Conservation (phyloP, 2,113 vertebrate species). For the Cebus imitator region DNA sequence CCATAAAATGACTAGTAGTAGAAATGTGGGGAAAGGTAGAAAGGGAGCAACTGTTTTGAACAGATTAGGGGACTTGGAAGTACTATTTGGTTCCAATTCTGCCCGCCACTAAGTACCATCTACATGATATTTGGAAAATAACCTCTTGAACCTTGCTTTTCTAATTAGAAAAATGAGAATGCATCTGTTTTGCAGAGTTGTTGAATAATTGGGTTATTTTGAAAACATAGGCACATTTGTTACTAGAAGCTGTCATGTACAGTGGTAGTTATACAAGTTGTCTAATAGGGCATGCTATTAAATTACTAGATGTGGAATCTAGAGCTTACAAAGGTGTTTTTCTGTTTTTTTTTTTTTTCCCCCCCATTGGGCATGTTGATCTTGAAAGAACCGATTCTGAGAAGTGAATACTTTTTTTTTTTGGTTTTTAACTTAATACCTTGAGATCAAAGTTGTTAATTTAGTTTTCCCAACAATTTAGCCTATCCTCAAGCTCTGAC, state of each 20-base stretch:
- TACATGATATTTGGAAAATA: background rate
- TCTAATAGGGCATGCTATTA: background rate
- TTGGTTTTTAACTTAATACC: background rate
- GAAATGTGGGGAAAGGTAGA: background rate
- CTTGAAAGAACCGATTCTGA: slow-evolving; percentile 3
- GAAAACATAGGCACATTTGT: background rate
- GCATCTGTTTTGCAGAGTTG: background rate
- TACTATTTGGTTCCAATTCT: background rate
- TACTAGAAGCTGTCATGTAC: background rate
- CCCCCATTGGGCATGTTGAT: background rate
- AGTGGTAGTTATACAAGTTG: background rate
- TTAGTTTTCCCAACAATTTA: slow-evolving; percentile 36
- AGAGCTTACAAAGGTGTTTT: background rate
- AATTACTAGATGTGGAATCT: background rate
- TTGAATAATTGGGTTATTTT: slow-evolving; percentile 5
- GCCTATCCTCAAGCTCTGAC: slow-evolving; percentile 6
- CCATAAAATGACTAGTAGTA: background rate
- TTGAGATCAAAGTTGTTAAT: slow-evolving; percentile 14
- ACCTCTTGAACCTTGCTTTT: slow-evolving; percentile 27
- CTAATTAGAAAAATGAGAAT: slow-evolving; percentile 4
- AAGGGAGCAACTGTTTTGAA: slow-evolving; percentile 8
- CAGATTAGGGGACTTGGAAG: background rate
- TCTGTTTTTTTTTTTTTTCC: background rate
- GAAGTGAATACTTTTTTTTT: background rate
- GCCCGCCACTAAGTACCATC: background rate